phyloP scores from a whole-genome alignment of 2,113 vertebrate species.

The Acrocephalus kingi region DNA sequence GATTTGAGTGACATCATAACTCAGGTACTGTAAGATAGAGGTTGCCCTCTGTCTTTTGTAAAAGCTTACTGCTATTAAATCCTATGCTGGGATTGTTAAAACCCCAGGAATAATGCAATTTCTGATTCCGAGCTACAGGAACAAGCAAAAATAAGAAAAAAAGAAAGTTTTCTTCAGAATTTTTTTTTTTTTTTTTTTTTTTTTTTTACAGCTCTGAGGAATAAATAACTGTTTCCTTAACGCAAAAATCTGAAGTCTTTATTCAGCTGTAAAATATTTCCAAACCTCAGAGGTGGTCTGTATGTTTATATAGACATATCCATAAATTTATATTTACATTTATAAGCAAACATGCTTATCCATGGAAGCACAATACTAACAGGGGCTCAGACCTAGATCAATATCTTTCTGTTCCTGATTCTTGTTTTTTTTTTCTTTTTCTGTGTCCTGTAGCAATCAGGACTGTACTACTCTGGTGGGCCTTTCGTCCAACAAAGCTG shows the following conservation, averaged over 20 bases:
- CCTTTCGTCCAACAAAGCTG: neutral
- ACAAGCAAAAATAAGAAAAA: neutral
- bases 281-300: neutral
- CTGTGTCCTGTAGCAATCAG: fast-evolving
- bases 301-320: neutral
- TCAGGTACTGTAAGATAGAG: neutral
- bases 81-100: neutral
- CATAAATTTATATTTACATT: neutral
- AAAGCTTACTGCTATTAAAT: neutral
- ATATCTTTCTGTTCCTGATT: neutral
- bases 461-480: neutral
- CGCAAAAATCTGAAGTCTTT: neutral
- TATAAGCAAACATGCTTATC: neutral
- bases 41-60: neutral
- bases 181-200: neutral
- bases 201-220: neutral
- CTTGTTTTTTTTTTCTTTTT: neutral
- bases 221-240: neutral
- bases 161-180: neutral
- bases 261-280: neutral
- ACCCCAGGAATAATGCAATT: neutral
- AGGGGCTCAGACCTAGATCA: neutral
- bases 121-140: neutral
- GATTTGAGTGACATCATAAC: neutral
- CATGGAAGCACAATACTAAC: neutral